Evolutionary conservation across 2,797 vertebrate genomes (phyloP).

Genomic region (Hydrocynus forskahlii): DNA sequence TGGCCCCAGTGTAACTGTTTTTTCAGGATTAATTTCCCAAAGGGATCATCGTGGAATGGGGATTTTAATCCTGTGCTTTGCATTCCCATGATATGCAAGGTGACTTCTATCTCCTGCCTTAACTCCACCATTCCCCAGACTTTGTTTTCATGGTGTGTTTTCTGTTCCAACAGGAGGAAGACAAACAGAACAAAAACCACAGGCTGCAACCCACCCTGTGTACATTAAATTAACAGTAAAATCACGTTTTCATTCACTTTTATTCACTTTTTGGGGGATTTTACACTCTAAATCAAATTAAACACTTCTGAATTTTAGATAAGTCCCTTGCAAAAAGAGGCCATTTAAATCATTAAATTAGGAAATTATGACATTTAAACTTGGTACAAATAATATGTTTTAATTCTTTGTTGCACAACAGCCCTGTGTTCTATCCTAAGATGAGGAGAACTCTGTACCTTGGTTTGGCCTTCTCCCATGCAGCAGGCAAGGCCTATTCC

Average conservation of each 20-base stretch:
- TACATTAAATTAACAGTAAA: neutral
- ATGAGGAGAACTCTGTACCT: neutral
- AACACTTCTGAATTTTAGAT: no score
- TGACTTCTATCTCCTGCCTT: slow-evolving; percentile 38
- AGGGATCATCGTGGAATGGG: slow-evolving; percentile 59
- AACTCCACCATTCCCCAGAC: slow-evolving; percentile 26
- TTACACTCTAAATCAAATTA: no score
- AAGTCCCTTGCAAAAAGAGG: no score
- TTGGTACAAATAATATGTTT: neutral
- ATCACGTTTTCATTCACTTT: no score
- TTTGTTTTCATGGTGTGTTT: slow-evolving; percentile 43
- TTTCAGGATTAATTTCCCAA: slow-evolving; percentile 59
- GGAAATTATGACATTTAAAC: no score
- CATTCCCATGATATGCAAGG: slow-evolving; percentile 56
- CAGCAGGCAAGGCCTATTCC: slow-evolving; percentile 20
- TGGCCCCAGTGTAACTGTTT: slow-evolving; percentile 29
- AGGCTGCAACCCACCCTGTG: slow-evolving; percentile 31
- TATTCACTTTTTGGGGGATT: no score
- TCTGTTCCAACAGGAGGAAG: slow-evolving; percentile 53
- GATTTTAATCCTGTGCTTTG: slow-evolving; percentile 51
- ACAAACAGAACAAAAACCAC: neutral
- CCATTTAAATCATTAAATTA: no score
- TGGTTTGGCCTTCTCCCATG: neutral
- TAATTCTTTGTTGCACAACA: neutral
- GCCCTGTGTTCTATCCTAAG: neutral